Percentiles rank a stretch among this genome's conserved stretches.
phyloP scores from a whole-genome alignment of 2,888 invertebrate genomes.

The Limnephilus rhombicus region DNA sequence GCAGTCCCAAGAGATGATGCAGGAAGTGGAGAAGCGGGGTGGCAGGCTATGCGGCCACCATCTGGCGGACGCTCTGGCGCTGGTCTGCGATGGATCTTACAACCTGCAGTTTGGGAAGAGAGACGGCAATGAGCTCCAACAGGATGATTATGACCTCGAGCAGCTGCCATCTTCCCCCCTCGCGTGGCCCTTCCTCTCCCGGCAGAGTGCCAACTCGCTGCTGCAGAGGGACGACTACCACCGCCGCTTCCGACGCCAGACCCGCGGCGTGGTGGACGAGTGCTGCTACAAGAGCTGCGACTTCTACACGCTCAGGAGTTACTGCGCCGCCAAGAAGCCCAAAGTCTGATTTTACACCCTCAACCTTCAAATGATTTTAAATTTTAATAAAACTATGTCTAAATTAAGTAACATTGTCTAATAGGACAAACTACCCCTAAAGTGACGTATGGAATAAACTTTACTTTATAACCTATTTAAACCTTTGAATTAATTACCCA shows the following conservation, averaged over 20 bases:
- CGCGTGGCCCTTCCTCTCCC: constrained; percentile 51
- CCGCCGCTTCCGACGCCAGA: constrained; percentile 61
- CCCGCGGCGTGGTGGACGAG: constrained; percentile 72
- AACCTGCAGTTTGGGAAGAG: not conserved
- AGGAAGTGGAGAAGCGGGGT: not conserved
- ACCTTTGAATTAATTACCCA: no score
- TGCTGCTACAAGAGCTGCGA: constrained; percentile 73
- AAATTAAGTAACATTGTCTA: no score
- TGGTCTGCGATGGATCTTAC: constrained; percentile 58
- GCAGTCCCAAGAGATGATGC: constrained; percentile 21
- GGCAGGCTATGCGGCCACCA: constrained; percentile 55
- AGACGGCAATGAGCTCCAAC: not conserved
- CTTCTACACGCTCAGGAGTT: constrained; percentile 70
- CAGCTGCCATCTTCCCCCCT: constrained; percentile 11
- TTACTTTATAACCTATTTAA: no score
- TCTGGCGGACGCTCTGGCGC: constrained; percentile 53
- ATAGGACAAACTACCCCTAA: no score
- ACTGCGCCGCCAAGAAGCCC: constrained; percentile 68
- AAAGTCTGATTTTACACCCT: no score
- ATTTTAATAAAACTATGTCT: no score
- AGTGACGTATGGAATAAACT: no score
- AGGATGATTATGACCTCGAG: not conserved
- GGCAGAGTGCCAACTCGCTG: constrained; percentile 45
- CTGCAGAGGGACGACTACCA: constrained; percentile 27
- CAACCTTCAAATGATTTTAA: no score